A percentile compares a stretch with the other conserved stretches of the same genome.
Conservation (phyloP, 2,113 vertebrate species). For the Agelaius phoeniceus region DNA sequence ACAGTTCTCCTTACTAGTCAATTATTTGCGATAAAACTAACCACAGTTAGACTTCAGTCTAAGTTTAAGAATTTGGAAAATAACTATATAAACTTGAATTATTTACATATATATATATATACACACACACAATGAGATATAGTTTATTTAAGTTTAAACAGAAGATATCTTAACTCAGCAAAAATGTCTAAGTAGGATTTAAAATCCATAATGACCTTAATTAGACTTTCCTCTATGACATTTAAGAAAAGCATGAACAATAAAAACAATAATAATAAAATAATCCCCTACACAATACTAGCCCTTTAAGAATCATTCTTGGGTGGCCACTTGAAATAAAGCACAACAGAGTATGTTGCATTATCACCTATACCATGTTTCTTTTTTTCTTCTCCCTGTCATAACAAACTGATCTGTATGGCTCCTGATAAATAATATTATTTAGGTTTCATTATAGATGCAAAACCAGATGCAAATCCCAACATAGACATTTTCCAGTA, state of each 20-base stretch:
- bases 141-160: background rate
- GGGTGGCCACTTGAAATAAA: background rate
- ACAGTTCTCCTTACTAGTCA: background rate
- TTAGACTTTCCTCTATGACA: background rate
- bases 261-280: background rate
- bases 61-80: background rate
- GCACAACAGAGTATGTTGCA: background rate
- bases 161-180: background rate
- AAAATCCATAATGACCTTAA: background rate
- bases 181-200: background rate
- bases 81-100: background rate
- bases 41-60: background rate
- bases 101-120: background rate
- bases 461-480: background rate
- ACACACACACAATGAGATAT: background rate
- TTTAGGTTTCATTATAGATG: background rate
- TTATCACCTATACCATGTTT: background rate
- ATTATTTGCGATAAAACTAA: background rate
- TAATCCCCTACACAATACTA: background rate
- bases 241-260: background rate
- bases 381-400: background rate
- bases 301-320: background rate
- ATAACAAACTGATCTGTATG: background rate
- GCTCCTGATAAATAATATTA: background rate
- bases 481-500: background rate